Base-by-base conservation (phyloP, 2,888 invertebrate genomes). In the Cactoblastis cactorum region DNA sequence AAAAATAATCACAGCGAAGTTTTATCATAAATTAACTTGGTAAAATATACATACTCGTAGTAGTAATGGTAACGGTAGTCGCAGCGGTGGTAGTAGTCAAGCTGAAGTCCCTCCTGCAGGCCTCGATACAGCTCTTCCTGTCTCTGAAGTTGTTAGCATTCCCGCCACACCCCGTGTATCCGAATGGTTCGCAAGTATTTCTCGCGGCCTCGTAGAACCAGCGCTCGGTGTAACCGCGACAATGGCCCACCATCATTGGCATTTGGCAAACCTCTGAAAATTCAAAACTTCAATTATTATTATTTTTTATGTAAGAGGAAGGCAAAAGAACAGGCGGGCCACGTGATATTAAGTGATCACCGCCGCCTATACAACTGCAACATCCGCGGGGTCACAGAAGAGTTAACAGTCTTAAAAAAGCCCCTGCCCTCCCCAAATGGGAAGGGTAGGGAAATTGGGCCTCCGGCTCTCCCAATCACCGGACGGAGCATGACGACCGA, bases 81-180 rank as follows among this genome's bases (percentile, higher is more conserved):
- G n/a, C n/a, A n/a, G n/a, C n/a, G n/a, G 35, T 8, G 12, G 37
- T 37, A n/a, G 43, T 38, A 9, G 43, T 57, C 53, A 32, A 54
- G 57, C 49, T 71, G 52, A 4, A 63, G 46, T 51, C 17, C 2
- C 1, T 37, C 41, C 56, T 56, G 65, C 96, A 96, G 9, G 92
- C 91, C 17, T 87, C 85, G 53, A 92, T 91, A 67, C 97, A 97
- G 39, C 92, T 91, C 50, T 93, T 92, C 52, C 92, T 90, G 0
- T 93, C 92, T 50, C 92, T 92, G 80, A 98, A 98, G 77, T 96
- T 96, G 80, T 98, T 98, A 37, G 92, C 91, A 76, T 97, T 98
- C 1, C 95, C 96, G 43, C 95, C 94, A 74, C 98, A 98, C 34
- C 97, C 98, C 18, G 95, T 94, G 84, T 94, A 98, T 49, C 92